A percentile compares a stretch with the other conserved stretches of the same genome.
Evolutionary conservation across 2,888 invertebrate genomes (phyloP).

Genomic region (Nesidiocoris tenuis): DNA sequence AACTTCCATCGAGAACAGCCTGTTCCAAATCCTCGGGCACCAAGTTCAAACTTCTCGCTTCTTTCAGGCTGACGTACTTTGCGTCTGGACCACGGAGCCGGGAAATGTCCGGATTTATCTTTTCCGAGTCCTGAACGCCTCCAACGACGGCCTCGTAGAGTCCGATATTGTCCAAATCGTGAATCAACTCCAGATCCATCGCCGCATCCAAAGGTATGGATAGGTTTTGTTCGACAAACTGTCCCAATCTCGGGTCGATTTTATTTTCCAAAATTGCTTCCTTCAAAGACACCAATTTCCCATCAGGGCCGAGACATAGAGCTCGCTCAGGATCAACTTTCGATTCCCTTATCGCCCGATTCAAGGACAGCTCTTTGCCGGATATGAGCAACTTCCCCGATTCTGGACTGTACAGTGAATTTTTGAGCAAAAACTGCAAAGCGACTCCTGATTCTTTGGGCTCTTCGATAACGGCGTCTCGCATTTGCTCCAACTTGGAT

Average conservation of each 20-base stretch:
- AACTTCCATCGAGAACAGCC: slow-evolving; percentile 52
- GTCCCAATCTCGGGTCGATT: slow-evolving; percentile 64
- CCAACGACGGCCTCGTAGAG: slow-evolving; percentile 71
- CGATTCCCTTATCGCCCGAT: slow-evolving; percentile 34
- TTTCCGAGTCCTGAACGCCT: slow-evolving; percentile 60
- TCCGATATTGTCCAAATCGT: slow-evolving; percentile 70
- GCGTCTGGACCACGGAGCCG: slow-evolving; percentile 70
- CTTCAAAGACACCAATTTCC: slow-evolving; percentile 25
- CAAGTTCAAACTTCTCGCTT: slow-evolving; percentile 68
- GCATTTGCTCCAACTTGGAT: slow-evolving; percentile 81
- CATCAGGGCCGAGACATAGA: slow-evolving; percentile 16
- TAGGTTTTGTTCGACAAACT: slow-evolving; percentile 83
- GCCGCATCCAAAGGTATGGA: slow-evolving; percentile 79
- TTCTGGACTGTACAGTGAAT: slow-evolving; percentile 17
- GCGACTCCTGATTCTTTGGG: slow-evolving; percentile 33
- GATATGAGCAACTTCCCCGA: slow-evolving; percentile 62
- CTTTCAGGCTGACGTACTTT: slow-evolving; percentile 69
- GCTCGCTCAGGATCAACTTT: slow-evolving; percentile 31
- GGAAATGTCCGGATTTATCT: slow-evolving; percentile 70
- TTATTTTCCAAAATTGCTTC: slow-evolving; percentile 29
- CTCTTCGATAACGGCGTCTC: slow-evolving; percentile 71
- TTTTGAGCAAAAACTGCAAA: slow-evolving; percentile 35
- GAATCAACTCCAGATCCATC: slow-evolving; percentile 81
- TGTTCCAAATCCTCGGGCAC: slow-evolving; percentile 61
- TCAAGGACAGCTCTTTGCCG: slow-evolving; percentile 72